Percentiles rank a stretch among this genome's conserved stretches.
Evolutionary conservation across 2,113 vertebrate genomes (phyloP).

Genomic region (Tachuris rubrigastra): DNA sequence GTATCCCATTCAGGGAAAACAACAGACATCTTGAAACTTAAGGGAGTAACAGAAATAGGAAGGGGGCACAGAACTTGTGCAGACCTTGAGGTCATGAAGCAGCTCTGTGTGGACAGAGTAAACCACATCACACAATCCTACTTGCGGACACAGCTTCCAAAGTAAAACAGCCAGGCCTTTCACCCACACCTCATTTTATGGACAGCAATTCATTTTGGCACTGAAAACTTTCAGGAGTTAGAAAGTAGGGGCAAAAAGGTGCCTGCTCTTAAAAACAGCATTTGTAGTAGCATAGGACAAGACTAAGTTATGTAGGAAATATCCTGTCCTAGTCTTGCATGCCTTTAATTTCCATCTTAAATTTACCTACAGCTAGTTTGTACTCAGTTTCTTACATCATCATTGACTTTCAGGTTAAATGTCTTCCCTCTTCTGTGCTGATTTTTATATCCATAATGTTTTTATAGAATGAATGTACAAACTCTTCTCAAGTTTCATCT

Average conservation of each 20-base stretch:
- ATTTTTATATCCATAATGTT: not conserved
- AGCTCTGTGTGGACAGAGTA: not conserved
- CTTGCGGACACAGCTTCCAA: not conserved
- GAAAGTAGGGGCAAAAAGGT: not conserved
- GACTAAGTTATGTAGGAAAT: not conserved
- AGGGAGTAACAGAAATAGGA: not conserved
- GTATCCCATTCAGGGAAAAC: not conserved
- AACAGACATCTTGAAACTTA: not conserved
- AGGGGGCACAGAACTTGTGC: not conserved
- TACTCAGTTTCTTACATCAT: not conserved
- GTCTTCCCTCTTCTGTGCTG: not conserved
- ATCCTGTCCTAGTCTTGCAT: not conserved
- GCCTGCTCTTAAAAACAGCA: not conserved
- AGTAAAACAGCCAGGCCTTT: not conserved
- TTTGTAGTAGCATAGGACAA: not conserved
- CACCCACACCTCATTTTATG: not conserved
- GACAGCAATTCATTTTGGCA: not conserved
- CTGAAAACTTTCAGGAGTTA: not conserved
- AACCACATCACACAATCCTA: not conserved
- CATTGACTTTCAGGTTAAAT: not conserved
- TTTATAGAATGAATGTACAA: not conserved
- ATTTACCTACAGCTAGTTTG: not conserved
- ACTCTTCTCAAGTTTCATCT: not conserved
- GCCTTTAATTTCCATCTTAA: not conserved
- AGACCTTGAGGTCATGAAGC: not conserved